Percentiles rank a stretch among this genome's conserved stretches.
These are phyloP conservation scores for Eilema sororculum DNA, from an alignment of 2,888 invertebrate genomes.

Conservation along the genomic window DNA sequence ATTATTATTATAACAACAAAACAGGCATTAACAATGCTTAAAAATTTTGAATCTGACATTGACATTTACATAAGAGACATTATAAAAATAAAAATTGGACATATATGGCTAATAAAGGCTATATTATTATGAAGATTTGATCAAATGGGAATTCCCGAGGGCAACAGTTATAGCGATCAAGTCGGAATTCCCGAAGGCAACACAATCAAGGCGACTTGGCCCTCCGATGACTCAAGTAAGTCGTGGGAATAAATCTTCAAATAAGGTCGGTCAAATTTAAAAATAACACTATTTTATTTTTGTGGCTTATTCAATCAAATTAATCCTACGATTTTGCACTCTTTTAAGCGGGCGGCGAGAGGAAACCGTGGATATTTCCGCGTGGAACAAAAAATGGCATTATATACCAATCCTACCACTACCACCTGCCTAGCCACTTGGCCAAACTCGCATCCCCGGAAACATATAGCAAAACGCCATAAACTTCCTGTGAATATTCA, in stretches of 20 bases:
- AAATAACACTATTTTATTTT: no score
- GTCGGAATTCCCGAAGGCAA: constrained; percentile 25
- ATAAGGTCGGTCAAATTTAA: no score
- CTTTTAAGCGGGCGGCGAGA: no score
- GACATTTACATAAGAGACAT: neutral
- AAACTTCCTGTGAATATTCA: no score
- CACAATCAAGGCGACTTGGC: constrained; percentile 32
- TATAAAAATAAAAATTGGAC: neutral
- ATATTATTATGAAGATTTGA: constrained; percentile 14
- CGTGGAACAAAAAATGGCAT: no score
- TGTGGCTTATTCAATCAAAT: no score
- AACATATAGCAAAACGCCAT: no score
- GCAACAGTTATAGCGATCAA: constrained; percentile 33
- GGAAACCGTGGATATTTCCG: no score
- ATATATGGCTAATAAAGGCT: constrained; percentile 2
- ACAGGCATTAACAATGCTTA: neutral
- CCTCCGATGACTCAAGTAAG: neutral
- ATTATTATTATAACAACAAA: neutral
- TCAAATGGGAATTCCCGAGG: constrained; percentile 26
- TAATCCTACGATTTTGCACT: no score
- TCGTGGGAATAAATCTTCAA: neutral
- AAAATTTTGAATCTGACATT: neutral
- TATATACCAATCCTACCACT: no score
- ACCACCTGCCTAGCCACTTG: no score
- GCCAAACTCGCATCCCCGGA: no score